A percentile compares a stretch with the other conserved stretches of the same genome.
Conservation (phyloP, 2,797 vertebrate genomes). For the Lerista edwardsae region DNA sequence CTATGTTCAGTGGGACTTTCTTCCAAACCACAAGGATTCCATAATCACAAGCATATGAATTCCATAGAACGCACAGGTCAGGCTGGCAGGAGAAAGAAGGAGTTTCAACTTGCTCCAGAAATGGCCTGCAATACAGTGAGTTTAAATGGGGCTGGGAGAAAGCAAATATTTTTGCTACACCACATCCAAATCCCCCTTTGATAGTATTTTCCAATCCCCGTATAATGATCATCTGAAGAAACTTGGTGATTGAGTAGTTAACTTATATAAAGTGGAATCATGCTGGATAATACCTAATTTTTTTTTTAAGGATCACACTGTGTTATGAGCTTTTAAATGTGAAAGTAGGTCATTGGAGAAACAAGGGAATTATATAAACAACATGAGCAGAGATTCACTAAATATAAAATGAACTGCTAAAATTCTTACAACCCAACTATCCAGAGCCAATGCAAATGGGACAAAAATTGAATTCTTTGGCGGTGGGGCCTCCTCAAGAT, state of each 20-base stretch:
- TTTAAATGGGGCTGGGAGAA: background rate
- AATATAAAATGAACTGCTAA: slow-evolving; percentile 6
- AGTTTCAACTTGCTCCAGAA: background rate
- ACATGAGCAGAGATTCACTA: slow-evolving; percentile 6
- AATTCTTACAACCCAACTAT: too few relatives aligned
- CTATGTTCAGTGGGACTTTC: too few relatives aligned
- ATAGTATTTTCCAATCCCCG: background rate
- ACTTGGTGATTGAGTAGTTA: background rate
- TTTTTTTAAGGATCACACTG: slow-evolving; percentile 33
- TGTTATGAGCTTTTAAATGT: slow-evolving; percentile 66
- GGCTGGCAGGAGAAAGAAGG: background rate
- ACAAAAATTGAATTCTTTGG: too few relatives aligned
- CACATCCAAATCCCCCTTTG: background rate
- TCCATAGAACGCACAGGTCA: background rate
- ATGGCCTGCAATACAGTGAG: background rate
- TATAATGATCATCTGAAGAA: too few relatives aligned
- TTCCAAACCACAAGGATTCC: background rate
- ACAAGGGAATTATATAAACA: slow-evolving; percentile 25
- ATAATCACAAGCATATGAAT: background rate
- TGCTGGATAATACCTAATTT: slow-evolving; percentile 55
- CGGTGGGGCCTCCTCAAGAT: too few relatives aligned
- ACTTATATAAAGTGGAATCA: slow-evolving; percentile 14
- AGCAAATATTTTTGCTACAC: background rate
- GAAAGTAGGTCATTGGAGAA: slow-evolving; percentile 55
- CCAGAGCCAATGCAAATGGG: too few relatives aligned